Conservation (phyloP, 2,888 invertebrate species). For the Cantharis rustica region DNA sequence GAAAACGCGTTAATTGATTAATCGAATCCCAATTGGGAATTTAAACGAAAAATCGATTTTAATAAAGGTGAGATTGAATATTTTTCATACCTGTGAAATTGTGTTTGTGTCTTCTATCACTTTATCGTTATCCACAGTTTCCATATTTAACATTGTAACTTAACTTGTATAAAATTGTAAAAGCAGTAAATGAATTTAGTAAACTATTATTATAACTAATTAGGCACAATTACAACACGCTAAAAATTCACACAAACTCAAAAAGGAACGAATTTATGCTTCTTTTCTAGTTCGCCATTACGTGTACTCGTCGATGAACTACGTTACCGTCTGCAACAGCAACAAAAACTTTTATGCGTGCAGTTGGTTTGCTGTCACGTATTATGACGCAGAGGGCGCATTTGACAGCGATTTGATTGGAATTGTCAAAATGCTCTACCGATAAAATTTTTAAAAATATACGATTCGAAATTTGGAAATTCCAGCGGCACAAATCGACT, state of each 20-base stretch:
- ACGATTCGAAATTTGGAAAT: background rate
- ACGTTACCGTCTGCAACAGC: background rate
- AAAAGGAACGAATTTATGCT: constrained; percentile 5
- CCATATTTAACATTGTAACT: constrained; percentile 80
- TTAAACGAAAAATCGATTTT: background rate
- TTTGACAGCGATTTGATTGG: constrained; percentile 2
- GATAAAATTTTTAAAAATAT: background rate
- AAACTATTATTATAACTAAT: constrained; percentile 15
- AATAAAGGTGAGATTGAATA: background rate
- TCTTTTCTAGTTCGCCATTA: background rate
- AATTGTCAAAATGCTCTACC: background rate
- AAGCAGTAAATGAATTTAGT: constrained; percentile 25
- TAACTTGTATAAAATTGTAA: constrained; percentile 40
- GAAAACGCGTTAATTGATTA: background rate
- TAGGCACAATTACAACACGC: constrained; percentile 25
- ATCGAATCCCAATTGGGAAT: background rate
- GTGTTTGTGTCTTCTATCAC: constrained; percentile 80
- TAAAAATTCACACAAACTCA: constrained; percentile 22
- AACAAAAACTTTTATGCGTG: background rate
- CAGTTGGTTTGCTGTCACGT: constrained; percentile 9
- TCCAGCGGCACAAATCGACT: background rate
- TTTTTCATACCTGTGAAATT: constrained; percentile 65
- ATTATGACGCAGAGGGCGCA: constrained; percentile 9
- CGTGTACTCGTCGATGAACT: background rate
- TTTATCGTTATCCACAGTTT: constrained; percentile 94